A percentile compares a stretch with the other conserved stretches of the same genome.
Conservation (phyloP, 2,888 invertebrate species). For the Hirtodrosophila cameraria region DNA sequence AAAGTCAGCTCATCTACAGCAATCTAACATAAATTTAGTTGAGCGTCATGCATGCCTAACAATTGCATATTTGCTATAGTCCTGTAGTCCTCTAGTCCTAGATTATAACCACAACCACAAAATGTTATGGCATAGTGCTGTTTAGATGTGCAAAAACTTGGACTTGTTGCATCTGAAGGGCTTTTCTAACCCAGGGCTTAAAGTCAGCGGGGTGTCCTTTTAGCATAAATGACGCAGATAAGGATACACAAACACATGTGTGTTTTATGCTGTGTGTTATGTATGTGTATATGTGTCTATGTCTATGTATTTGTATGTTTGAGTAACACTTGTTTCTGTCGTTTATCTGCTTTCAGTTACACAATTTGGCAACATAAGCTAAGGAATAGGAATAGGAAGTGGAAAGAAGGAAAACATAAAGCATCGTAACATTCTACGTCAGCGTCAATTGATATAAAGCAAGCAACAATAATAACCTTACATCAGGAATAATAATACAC, state of each 20-base stretch:
- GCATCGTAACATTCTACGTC: too few relatives aligned
- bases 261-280: too few relatives aligned
- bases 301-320: background rate
- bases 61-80: too few relatives aligned
- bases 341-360: constrained; percentile 67
- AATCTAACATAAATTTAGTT: too few relatives aligned
- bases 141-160: too few relatives aligned
- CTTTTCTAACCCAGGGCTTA: constrained; percentile 10
- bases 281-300: too few relatives aligned
- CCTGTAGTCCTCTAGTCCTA: too few relatives aligned
- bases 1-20: too few relatives aligned
- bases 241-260: background rate
- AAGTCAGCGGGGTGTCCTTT: constrained; percentile 17
- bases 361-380: constrained; percentile 43
- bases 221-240: constrained; percentile 39
- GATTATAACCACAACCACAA: constrained; percentile 11
- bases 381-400: constrained; percentile 34
- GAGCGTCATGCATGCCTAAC: too few relatives aligned
- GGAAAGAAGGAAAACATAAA: constrained; percentile 44
- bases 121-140: too few relatives aligned
- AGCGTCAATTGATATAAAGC: constrained; percentile 29
- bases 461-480: constrained; percentile 13
- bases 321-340: constrained; percentile 20
- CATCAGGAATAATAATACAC: constrained; percentile 28
- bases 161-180: constrained; percentile 58